phyloP scores from a whole-genome alignment of 1,140 invertebrate genomes.

The Drosophila burlai region DNA sequence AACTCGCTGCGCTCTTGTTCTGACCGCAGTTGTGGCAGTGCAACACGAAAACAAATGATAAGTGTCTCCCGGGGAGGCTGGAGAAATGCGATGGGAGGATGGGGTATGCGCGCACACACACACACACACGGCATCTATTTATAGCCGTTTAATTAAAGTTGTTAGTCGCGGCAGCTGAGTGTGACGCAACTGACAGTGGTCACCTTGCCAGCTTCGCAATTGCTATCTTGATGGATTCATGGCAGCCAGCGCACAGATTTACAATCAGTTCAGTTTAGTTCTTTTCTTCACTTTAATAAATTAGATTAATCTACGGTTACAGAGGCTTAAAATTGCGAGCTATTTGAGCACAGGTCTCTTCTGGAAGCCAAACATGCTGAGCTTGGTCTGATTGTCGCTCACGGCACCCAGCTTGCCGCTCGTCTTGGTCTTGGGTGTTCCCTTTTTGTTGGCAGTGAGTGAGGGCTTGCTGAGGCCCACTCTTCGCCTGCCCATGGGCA shows the following conservation, averaged over 20 bases:
- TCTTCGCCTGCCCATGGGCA: slow-evolving; percentile 26
- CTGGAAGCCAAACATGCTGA: slow-evolving; percentile 83
- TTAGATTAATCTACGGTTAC: slow-evolving; percentile 37
- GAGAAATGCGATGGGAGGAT: slow-evolving; percentile 10
- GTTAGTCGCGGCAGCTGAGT: slow-evolving; percentile 43
- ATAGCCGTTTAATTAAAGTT: slow-evolving; percentile 74
- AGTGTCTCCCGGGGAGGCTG: slow-evolving; percentile 15
- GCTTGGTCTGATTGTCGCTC: slow-evolving; percentile 61
- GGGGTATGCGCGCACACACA: background rate
- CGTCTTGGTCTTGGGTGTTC: slow-evolving; percentile 27
- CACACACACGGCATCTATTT: slow-evolving; percentile 47
- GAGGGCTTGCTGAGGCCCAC: slow-evolving; percentile 69
- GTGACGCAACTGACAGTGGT: slow-evolving; percentile 44
- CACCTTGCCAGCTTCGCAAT: slow-evolving; percentile 53
- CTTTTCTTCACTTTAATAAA: slow-evolving; percentile 46
- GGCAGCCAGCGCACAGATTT: slow-evolving; percentile 22
- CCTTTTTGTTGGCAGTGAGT: slow-evolving; percentile 30
- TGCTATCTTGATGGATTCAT: slow-evolving; percentile 54
- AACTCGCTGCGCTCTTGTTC: background rate
- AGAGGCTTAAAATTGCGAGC: slow-evolving; percentile 1
- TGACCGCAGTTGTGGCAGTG: slow-evolving; percentile 1
- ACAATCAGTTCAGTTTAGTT: slow-evolving; percentile 28
- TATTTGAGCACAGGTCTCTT: slow-evolving; percentile 72
- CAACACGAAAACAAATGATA: slow-evolving; percentile 47
- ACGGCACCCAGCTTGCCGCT: slow-evolving; percentile 29